Evolutionary conservation across 2,113 vertebrate species (phyloP), one percentile per base, ranked within the genome.

Genomic region (Hippoglossus stenolepis): DNA sequence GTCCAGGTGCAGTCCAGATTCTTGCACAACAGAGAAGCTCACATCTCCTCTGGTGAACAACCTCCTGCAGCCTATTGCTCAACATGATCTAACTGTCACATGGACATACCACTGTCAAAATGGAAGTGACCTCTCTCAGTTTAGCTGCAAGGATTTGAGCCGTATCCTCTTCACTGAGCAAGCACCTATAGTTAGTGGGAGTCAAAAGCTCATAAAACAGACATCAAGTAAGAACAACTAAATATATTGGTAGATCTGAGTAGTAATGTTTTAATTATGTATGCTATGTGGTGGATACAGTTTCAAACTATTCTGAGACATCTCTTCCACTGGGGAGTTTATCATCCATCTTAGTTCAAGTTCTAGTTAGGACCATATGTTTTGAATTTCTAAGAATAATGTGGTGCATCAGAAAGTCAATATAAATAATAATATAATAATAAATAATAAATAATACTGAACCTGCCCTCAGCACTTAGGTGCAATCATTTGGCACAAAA

Each of bases 71-170:
- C 61, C 53, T 63, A 64, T 83, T 85, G 75, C 90, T 88, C 82
- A 91, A 90, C 79, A 76, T 49, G 83, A 89, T 79, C 80, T 43
- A 62, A 57, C 75, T 9, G 83, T 90, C 92, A 94, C 91, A 86
- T 92, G 92, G 69, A 45, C 89, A 93, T 91, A 75, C 90, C 88
- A 4, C 81, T 68, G 80, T 90, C 89, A 87, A 88, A 91, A 92
- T 88, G 88, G 92, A 88, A 89, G 71, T 26, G 84, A 75, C 83
- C 72, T 67, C 43, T 58, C 88, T 84, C 77, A 82, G 80, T 90
- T 90, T 77, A 92, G 90, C 83, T 45, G 71, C 5, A 3, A 86
- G 84, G 80, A 69, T 72, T 56, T 61, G 56, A 82, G 63, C 65
- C 70, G 71, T n/a, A 72, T 74, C 74, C 47, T 77, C 65, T 21